Percentiles rank a stretch among this genome's conserved stretches.
Evolutionary conservation across 2,888 invertebrate genomes (phyloP).

Genomic region (Apotomis betuletana): DNA sequence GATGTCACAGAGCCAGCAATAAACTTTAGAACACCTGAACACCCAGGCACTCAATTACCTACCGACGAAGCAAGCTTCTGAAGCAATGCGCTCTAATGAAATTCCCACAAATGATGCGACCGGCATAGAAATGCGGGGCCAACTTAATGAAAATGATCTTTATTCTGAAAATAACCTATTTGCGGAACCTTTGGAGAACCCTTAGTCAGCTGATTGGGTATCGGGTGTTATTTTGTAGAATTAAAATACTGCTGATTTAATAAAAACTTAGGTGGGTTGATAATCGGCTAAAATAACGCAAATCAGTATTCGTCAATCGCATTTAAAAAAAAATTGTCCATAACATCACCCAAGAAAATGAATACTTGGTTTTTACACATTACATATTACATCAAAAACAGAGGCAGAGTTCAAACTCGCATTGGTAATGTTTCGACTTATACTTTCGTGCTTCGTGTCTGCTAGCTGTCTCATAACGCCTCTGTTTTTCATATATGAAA

Average conservation of each 20-base stretch:
- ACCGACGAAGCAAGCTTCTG: not conserved
- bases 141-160: constrained; percentile 27
- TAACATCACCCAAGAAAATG: too few relatives aligned
- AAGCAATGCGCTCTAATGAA: constrained; percentile 27
- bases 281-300: too few relatives aligned
- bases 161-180: constrained; percentile 17
- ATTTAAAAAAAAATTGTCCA: too few relatives aligned
- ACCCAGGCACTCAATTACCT: not conserved
- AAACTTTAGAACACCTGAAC: constrained; percentile 1
- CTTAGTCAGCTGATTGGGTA: constrained; percentile 12
- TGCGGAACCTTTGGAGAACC: constrained; percentile 3
- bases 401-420: too few relatives aligned
- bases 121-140: constrained; percentile 24
- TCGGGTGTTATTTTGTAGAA: not conserved
- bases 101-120: constrained; percentile 25
- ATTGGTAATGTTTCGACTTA: too few relatives aligned
- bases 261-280: not conserved
- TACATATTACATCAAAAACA: too few relatives aligned
- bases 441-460: too few relatives aligned
- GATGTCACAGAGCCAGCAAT: not conserved
- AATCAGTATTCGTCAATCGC: too few relatives aligned
- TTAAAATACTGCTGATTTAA: not conserved
- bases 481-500: too few relatives aligned
- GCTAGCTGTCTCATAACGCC: too few relatives aligned
- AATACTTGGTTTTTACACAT: too few relatives aligned